Conservation (phyloP, 1,140 invertebrate species). For the Lasaia peninsularis region DNA sequence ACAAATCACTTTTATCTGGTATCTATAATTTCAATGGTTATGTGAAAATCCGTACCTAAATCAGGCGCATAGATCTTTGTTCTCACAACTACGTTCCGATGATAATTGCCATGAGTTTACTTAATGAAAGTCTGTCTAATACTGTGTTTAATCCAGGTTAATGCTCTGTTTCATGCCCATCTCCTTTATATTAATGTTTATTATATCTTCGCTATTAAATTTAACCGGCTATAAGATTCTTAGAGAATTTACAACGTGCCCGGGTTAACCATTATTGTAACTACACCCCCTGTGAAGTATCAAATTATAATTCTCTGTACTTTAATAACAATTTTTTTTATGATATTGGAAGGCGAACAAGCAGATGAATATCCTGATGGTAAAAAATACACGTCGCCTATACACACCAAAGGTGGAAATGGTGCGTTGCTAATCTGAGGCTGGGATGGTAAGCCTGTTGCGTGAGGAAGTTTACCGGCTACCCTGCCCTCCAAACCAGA, state of each 20-base stretch:
- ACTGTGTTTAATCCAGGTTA: constrained; percentile 6
- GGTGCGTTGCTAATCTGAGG: too few relatives aligned
- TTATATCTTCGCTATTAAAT: neutral
- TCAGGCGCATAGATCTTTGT: constrained; percentile 33
- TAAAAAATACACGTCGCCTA: too few relatives aligned
- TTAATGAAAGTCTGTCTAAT: constrained; percentile 9
- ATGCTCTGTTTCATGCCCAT: neutral
- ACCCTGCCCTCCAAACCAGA: too few relatives aligned
- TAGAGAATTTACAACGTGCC: neutral
- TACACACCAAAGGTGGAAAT: too few relatives aligned
- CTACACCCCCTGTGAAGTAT: neutral
- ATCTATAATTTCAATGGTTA: constrained; percentile 42
- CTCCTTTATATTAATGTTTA: neutral
- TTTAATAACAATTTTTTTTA: too few relatives aligned
- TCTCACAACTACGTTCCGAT: constrained; percentile 36
- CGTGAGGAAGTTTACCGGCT: too few relatives aligned
- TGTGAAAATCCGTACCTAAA: constrained; percentile 34
- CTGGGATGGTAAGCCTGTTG: too few relatives aligned
- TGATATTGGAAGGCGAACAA: too few relatives aligned
- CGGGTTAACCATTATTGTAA: neutral
- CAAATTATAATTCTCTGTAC: too few relatives aligned
- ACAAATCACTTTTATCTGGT: constrained; percentile 33
- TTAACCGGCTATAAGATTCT: constrained; percentile 1
- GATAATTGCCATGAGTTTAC: constrained; percentile 22
- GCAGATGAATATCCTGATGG: too few relatives aligned